Evolutionary conservation across 2,888 invertebrate genomes (phyloP).

Genomic region (Hipparchia semele): DNA sequence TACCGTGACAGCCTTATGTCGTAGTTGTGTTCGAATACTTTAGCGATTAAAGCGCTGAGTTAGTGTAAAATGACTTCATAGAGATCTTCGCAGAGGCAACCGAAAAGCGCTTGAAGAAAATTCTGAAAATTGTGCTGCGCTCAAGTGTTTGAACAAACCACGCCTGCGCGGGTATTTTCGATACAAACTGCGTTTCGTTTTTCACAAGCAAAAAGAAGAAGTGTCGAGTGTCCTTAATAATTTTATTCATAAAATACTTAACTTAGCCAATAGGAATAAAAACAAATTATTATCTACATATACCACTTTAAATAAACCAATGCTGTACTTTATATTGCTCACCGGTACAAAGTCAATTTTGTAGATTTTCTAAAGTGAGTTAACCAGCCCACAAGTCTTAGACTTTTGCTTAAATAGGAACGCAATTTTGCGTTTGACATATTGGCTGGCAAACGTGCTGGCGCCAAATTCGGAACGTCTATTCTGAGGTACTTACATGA

Average conservation of each 20-base stretch:
- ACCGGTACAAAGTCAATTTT: no score
- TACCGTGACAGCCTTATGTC: slow-evolving; percentile 46
- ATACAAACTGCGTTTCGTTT: background rate
- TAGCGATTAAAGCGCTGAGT: slow-evolving; percentile 8
- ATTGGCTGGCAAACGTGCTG: no score
- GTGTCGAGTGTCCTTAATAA: background rate
- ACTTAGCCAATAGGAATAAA: no score
- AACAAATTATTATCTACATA: no score
- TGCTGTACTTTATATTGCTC: no score
- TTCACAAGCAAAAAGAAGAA: background rate
- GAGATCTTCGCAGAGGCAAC: background rate
- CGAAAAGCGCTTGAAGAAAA: slow-evolving; percentile 1
- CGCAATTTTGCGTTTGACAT: background rate
- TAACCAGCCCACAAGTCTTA: background rate
- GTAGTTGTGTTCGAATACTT: slow-evolving; percentile 17
- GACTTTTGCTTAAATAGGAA: background rate
- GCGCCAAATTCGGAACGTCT: no score
- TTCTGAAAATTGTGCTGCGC: background rate
- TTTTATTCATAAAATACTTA: no score
- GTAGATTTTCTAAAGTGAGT: no score
- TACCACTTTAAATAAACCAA: no score
- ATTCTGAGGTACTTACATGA: no score
- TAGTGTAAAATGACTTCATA: background rate
- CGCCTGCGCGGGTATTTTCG: slow-evolving; percentile 9
- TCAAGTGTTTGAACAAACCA: background rate